Conservation (phyloP, 2,888 invertebrate species). For the Xanthostigma xanthostigma region DNA sequence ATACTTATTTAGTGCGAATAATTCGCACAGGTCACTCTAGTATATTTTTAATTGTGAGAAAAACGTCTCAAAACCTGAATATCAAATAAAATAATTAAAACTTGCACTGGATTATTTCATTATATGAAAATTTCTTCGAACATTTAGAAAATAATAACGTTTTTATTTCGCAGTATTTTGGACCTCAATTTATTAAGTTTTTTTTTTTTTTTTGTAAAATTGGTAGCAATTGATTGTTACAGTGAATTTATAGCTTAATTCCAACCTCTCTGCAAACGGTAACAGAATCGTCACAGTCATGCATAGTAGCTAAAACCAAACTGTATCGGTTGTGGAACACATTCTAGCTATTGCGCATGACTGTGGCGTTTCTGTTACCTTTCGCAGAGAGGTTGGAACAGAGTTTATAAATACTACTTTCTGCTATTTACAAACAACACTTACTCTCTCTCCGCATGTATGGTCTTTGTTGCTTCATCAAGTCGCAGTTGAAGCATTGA, state of each 20-base stretch:
- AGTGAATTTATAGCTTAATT: too few relatives aligned
- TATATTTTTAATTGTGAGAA: neutral
- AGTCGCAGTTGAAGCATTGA: slow-evolving; percentile 51
- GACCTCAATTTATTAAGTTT: too few relatives aligned
- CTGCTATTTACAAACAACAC: slow-evolving; percentile 18
- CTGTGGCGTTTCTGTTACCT: too few relatives aligned
- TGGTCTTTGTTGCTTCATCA: slow-evolving; percentile 58
- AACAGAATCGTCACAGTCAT: too few relatives aligned
- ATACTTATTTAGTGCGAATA: too few relatives aligned
- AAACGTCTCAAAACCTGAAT: neutral
- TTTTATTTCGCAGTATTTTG: too few relatives aligned
- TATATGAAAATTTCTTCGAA: slow-evolving; percentile 2
- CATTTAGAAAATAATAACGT: slow-evolving; percentile 1
- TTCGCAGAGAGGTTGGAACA: too few relatives aligned
- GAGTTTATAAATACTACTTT: neutral
- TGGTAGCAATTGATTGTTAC: neutral
- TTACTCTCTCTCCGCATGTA: slow-evolving; percentile 60
- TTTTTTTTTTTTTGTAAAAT: slow-evolving; percentile 2
- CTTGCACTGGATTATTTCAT: neutral
- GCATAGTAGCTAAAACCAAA: too few relatives aligned
- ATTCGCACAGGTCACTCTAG: too few relatives aligned
- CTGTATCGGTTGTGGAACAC: too few relatives aligned
- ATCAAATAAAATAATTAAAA: neutral
- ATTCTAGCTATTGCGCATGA: too few relatives aligned
- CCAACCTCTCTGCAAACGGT: too few relatives aligned